Conservation (phyloP, 2,113 vertebrate species). For the Eidolon helvum region DNA sequence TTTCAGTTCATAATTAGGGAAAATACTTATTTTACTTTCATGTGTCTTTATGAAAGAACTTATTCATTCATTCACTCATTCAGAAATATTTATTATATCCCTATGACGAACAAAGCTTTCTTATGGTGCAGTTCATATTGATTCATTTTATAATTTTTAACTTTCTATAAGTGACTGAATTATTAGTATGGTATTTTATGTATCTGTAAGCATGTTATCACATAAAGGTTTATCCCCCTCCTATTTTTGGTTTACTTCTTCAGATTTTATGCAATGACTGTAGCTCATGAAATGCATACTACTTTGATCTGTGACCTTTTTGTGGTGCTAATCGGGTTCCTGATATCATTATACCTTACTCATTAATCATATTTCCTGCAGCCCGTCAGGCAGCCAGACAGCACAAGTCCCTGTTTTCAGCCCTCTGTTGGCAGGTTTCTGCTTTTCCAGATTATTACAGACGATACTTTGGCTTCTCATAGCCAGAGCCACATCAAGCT, state of each 20-base stretch:
- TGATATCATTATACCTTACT: constrained; percentile 94
- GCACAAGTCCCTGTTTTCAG: constrained; percentile 83
- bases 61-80: not conserved
- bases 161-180: constrained; percentile 60
- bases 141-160: constrained; percentile 64
- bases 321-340: constrained; percentile 94
- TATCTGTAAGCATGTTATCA: constrained; percentile 73
- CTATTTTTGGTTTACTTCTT: constrained; percentile 80
- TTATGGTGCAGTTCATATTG: not conserved
- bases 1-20: constrained; percentile 7
- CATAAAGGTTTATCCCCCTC: constrained; percentile 54
- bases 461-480: constrained; percentile 86
- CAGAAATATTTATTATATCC: not conserved
- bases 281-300: constrained; percentile 89
- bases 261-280: constrained; percentile 82
- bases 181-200: constrained; percentile 61
- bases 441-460: constrained; percentile 88
- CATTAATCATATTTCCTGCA: constrained; percentile 96
- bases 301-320: constrained; percentile 96
- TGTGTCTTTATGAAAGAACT: constrained; percentile 17
- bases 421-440: constrained; percentile 87
- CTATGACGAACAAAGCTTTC: not conserved
- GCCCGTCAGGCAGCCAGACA: constrained; percentile 86
- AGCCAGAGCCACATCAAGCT: constrained; percentile 88
- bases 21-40: constrained; percentile 1